A percentile compares a stretch with the other conserved stretches of the same genome.
phyloP scores from a whole-genome alignment of 2,888 invertebrate genomes.

The Platycheirus albimanus region DNA sequence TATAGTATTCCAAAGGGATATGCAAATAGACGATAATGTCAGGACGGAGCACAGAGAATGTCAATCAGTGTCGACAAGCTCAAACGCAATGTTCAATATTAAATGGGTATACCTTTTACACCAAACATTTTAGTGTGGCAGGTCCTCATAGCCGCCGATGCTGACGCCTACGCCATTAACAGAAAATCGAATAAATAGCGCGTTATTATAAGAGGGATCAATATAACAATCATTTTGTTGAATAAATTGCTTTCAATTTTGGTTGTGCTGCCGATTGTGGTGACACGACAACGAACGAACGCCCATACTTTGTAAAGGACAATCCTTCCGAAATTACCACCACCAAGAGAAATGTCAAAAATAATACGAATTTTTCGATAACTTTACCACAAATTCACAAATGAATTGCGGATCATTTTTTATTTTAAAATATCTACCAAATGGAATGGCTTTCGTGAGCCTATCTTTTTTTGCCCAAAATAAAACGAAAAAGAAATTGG shows the following conservation, averaged over 20 bases:
- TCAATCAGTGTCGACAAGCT: conserved; percentile 50
- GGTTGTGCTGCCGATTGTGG: neutral
- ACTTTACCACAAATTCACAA: too few species aligned
- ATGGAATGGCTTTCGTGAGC: neutral
- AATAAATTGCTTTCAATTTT: conserved; percentile 49
- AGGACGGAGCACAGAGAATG: conserved; percentile 30
- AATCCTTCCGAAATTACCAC: conserved; percentile 23
- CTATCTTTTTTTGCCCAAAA: neutral
- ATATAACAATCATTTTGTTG: conserved; percentile 47
- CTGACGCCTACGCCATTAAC: conserved; percentile 14
- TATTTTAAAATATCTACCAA: conserved; percentile 18
- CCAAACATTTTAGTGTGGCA: conserved; percentile 17
- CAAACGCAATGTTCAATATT: conserved; percentile 27
- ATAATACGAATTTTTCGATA: conserved; percentile 35
- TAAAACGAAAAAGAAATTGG: conserved; percentile 10
- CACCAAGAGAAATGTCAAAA: conserved; percentile 1
- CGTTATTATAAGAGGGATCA: conserved; percentile 24
- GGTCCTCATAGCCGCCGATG: neutral
- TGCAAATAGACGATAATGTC: conserved; percentile 52
- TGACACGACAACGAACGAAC: neutral
- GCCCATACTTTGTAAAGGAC: neutral
- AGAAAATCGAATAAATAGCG: conserved; percentile 23
- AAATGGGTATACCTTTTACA: conserved; percentile 28
- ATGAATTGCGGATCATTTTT: conserved; percentile 21
- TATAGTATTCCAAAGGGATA: conserved; percentile 27